These are phyloP conservation scores for Lordiphosa collinella DNA, from an alignment of 1,140 invertebrate genomes.

Conservation along the genomic window DNA sequence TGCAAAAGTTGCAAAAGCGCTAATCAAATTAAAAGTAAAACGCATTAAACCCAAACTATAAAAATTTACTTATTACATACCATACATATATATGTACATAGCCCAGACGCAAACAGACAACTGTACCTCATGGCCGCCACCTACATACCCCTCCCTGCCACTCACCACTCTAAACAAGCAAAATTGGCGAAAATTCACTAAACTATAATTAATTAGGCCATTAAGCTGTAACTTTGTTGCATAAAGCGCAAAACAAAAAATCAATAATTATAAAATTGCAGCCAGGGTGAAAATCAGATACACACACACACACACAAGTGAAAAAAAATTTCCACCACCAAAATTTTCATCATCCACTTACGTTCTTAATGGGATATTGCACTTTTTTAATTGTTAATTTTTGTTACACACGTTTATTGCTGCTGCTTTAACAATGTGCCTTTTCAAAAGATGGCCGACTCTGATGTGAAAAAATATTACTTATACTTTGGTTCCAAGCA, in stretches of 20 bases:
- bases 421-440: background rate
- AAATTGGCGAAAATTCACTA: background rate
- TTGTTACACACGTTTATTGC: too few relatives aligned
- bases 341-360: conserved; percentile 18
- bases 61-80: too few relatives aligned
- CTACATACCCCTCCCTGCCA: background rate
- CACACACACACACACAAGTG: background rate
- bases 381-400: background rate
- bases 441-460: conserved; percentile 27
- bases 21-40: background rate
- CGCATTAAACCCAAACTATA: background rate
- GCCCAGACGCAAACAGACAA: background rate
- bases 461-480: conserved; percentile 23
- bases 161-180: background rate
- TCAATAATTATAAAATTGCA: background rate
- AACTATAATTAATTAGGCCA: background rate
- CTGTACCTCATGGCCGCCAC: background rate
- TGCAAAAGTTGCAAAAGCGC: background rate
- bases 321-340: background rate
- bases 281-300: background rate
- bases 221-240: background rate
- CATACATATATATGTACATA: too few relatives aligned
- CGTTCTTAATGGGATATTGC: conserved; percentile 13
- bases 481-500: background rate
- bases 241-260: background rate